Percentiles rank a stretch among this genome's conserved stretches.
Evolutionary conservation across 2,797 vertebrate species (phyloP).

Genomic region (Cynopterus sphinx): DNA sequence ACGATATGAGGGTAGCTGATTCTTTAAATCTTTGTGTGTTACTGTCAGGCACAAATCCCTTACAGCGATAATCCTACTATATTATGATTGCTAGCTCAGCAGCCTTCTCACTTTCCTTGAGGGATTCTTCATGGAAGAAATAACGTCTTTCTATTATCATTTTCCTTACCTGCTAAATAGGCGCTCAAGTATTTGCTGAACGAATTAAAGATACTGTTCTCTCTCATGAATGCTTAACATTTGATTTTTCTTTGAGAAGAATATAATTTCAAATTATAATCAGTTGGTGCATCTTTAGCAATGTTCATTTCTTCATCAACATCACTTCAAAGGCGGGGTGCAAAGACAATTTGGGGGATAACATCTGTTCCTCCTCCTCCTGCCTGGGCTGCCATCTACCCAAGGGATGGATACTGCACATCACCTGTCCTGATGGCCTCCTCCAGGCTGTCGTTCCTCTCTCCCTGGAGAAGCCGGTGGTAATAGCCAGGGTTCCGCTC

Average conservation of each 20-base stretch:
- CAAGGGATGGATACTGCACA: not conserved
- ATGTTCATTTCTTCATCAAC: not conserved
- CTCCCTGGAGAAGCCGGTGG: conserved; percentile 88
- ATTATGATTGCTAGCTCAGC: accelerated
- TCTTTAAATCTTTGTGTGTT: accelerated
- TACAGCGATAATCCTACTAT: accelerated
- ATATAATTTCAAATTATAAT: too few relatives aligned
- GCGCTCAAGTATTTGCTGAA: not conserved
- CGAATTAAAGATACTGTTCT: not conserved
- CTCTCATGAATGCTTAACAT: not conserved
- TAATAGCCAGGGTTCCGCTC: conserved; percentile 93
- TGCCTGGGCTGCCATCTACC: not conserved
- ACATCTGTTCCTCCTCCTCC: not conserved
- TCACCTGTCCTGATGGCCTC: conserved; percentile 93
- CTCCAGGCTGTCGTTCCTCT: conserved; percentile 89
- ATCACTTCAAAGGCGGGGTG: not conserved
- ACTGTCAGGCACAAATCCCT: not conserved
- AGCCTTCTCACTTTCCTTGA: not conserved
- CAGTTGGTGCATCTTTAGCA: not conserved
- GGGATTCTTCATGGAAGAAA: not conserved
- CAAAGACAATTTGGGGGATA: not conserved
- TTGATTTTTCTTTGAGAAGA: not conserved
- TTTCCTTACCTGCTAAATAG: not conserved
- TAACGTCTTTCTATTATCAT: not conserved
- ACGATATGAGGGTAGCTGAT: accelerated